Conservation (phyloP, 2,113 vertebrate species). For the Chionis minor region DNA sequence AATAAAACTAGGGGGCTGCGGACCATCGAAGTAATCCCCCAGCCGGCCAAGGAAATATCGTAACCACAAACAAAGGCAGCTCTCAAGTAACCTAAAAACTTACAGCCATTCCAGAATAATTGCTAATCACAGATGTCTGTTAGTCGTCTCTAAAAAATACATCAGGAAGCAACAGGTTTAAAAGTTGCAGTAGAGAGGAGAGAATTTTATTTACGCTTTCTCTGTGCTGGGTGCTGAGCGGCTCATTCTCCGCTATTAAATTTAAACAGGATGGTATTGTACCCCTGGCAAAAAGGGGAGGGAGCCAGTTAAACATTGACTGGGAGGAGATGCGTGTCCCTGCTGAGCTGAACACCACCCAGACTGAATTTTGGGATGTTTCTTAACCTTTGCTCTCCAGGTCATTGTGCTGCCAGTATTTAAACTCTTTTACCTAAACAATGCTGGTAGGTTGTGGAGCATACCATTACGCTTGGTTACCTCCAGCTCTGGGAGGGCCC, state of each 20-base stretch:
- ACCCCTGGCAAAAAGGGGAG: background rate
- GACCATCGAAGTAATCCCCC: background rate
- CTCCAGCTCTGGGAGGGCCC: background rate
- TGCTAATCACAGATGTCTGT: background rate
- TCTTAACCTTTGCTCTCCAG: background rate
- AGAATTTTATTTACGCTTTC: conserved; percentile 19
- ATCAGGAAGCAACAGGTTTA: background rate
- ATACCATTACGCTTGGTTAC: background rate
- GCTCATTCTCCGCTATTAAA: background rate
- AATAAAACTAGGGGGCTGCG: background rate
- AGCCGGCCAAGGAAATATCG: background rate
- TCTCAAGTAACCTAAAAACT: background rate
- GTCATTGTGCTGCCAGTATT: background rate
- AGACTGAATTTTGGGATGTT: conserved; percentile 10
- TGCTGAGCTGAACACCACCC: conserved; percentile 10
- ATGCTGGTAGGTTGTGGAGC: background rate
- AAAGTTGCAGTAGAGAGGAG: background rate
- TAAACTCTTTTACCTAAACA: background rate
- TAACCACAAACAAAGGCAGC: background rate
- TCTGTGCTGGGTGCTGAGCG: background rate
- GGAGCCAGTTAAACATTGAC: background rate
- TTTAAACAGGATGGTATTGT: background rate
- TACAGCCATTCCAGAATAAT: background rate
- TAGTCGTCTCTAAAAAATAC: background rate
- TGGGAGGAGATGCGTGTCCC: background rate